These are phyloP conservation scores for Lucinisca nassula DNA, from an alignment of 2,888 invertebrate genomes.

Conservation along the genomic window DNA sequence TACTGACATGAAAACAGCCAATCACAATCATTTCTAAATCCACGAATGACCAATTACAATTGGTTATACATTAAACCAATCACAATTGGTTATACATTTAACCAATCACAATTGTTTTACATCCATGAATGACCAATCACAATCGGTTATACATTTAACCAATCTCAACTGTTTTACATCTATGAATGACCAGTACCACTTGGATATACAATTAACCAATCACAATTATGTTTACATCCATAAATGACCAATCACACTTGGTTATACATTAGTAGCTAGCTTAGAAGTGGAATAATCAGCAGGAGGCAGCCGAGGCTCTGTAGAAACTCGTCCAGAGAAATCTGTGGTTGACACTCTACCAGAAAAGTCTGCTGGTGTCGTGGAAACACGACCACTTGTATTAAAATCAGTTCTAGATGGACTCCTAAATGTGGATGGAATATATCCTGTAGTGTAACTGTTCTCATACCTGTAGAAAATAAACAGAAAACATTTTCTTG, in stretches of 20 bases:
- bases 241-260: constrained; percentile 55
- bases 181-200: constrained; percentile 51
- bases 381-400: constrained; percentile 50
- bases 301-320: constrained; percentile 72
- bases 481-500: no score
- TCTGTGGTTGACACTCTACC: constrained; percentile 66
- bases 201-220: neutral
- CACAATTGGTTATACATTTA: constrained; percentile 78
- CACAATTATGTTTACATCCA: neutral
- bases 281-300: constrained; percentile 79
- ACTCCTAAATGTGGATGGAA: constrained; percentile 75
- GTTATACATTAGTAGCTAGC: constrained; percentile 83
- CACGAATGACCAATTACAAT: constrained; percentile 54
- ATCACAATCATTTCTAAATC: neutral
- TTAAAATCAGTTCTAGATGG: constrained; percentile 72
- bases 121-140: constrained; percentile 50
- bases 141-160: constrained; percentile 80
- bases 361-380: constrained; percentile 43
- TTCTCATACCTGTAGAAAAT: constrained; percentile 63
- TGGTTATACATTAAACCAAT: constrained; percentile 77
- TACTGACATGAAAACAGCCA: neutral
- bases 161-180: no score
- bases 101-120: no score
- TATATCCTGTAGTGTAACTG: constrained; percentile 74
- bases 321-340: constrained; percentile 67